These are phyloP conservation scores for Leptinotarsa rubiginosa DNA, from an alignment of 2,888 invertebrate genomes.

Conservation along the genomic window DNA sequence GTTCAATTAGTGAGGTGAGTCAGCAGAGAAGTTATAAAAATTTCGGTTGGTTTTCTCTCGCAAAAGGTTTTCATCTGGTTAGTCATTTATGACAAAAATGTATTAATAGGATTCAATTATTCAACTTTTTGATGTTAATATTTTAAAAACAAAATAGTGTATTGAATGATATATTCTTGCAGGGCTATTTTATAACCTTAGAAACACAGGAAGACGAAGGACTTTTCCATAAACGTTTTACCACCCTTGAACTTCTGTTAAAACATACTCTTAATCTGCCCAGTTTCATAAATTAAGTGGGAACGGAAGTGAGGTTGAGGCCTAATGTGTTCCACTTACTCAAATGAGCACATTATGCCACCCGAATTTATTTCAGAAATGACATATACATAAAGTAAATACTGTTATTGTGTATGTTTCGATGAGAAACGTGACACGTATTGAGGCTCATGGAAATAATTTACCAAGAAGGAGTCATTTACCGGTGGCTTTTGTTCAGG, in stretches of 20 bases:
- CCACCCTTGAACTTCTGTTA: neutral
- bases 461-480: constrained; percentile 12
- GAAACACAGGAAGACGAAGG: no score
- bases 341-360: constrained; percentile 18
- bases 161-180: no score
- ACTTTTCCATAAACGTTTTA: no score
- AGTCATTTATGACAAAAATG: no score
- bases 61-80: neutral
- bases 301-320: neutral
- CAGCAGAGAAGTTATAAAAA: constrained; percentile 11
- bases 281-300: constrained; percentile 1
- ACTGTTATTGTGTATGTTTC: constrained; percentile 21
- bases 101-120: no score
- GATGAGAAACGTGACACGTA: constrained; percentile 37
- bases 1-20: constrained; percentile 44
- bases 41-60: neutral
- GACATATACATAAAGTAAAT: constrained; percentile 20
- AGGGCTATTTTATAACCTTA: no score
- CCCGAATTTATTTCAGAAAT: constrained; percentile 12
- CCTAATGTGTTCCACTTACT: constrained; percentile 18
- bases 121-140: no score
- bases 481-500: constrained; percentile 1
- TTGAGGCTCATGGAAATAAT: constrained; percentile 27
- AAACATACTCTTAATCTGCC: neutral
- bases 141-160: no score